A percentile compares a stretch with the other conserved stretches of the same genome.
Evolutionary conservation across 2,888 invertebrate genomes (phyloP).

Genomic region (Yponomeuta sedellus): DNA sequence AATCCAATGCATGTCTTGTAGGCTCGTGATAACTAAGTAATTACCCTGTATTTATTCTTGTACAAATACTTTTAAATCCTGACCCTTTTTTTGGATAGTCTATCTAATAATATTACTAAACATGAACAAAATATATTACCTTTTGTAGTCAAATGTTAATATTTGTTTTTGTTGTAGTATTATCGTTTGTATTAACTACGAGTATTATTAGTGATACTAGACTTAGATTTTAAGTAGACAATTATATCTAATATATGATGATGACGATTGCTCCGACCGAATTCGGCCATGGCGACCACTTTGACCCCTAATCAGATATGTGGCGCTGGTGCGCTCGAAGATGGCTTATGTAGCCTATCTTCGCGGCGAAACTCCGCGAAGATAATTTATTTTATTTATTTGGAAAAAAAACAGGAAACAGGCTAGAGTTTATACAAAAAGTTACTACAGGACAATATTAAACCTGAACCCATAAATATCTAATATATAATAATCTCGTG

Average conservation of each 20-base stretch:
- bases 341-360: no score
- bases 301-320: no score
- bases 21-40: background rate
- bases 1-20: background rate
- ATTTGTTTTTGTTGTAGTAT: background rate
- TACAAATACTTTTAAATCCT: background rate
- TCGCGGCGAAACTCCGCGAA: no score
- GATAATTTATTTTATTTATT: no score
- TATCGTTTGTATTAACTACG: slow-evolving; percentile 37
- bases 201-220: slow-evolving; percentile 59
- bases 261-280: no score
- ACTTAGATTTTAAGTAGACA: slow-evolving; percentile 59
- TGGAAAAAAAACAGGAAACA: no score
- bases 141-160: background rate
- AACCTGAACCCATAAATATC: no score
- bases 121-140: slow-evolving; percentile 9
- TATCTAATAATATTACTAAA: background rate
- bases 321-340: no score
- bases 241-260: slow-evolving; percentile 23
- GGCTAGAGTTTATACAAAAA: no score
- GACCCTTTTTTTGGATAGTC: background rate
- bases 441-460: no score
- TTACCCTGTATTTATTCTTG: background rate
- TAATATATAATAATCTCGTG: no score
- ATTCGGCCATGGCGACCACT: no score